Evolutionary conservation across 2,888 invertebrate genomes (phyloP).

Genomic region (Cremastinae sp.): DNA sequence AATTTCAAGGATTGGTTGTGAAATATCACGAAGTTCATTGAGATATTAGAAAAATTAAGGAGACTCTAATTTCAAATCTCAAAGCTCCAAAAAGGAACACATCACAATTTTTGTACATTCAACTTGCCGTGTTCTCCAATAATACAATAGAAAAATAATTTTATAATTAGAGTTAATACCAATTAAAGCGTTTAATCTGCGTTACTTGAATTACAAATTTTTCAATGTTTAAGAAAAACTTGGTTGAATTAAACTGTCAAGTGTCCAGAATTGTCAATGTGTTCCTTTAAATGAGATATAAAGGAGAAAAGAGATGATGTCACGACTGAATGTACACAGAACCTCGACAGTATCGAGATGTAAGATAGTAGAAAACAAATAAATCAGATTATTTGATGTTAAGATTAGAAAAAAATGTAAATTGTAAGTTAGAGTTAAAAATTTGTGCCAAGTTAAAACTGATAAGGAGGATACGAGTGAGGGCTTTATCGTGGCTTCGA

Average conservation of each 20-base stretch:
- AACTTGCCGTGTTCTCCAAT: no score
- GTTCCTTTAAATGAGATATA: neutral
- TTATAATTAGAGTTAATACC: no score
- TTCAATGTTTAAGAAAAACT: no score
- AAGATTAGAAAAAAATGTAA: constrained; percentile 45
- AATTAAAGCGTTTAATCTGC: no score
- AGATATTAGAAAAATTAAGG: neutral
- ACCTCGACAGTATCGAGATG: constrained; percentile 43
- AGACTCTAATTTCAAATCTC: no score
- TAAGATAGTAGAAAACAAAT: constrained; percentile 49
- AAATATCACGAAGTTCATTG: constrained; percentile 19
- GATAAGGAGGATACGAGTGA: constrained; percentile 26
- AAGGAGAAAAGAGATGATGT: constrained; percentile 10
- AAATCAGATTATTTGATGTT: constrained; percentile 42
- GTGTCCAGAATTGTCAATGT: no score
- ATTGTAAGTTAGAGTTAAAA: constrained; percentile 50
- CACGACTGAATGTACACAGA: constrained; percentile 50
- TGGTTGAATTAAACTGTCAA: no score
- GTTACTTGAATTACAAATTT: no score
- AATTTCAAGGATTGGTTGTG: constrained; percentile 44
- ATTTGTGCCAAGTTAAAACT: constrained; percentile 59
- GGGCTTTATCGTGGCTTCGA: constrained; percentile 51
- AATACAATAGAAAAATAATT: no score
- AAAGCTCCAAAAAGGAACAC: no score
- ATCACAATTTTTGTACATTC: no score